These are phyloP conservation scores for Eristalis tenax DNA, from an alignment of 2,888 invertebrate species.

Conservation along the genomic window DNA sequence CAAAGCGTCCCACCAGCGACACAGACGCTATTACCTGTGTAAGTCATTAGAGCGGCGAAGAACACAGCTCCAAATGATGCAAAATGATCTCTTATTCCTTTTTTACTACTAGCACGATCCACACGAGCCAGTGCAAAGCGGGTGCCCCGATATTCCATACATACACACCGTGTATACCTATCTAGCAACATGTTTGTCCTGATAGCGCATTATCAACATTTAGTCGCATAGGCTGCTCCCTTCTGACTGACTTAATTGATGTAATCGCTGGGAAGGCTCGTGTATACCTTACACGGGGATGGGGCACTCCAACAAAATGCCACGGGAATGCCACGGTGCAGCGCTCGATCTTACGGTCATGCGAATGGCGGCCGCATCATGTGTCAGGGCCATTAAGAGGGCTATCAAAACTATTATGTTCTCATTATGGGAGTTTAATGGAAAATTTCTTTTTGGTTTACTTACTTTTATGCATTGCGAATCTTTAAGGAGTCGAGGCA, in stretches of 20 bases:
- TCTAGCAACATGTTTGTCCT: slow-evolving; percentile 55
- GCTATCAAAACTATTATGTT: slow-evolving; percentile 63
- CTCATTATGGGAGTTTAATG: slow-evolving; percentile 57
- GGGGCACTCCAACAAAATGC: slow-evolving; percentile 22
- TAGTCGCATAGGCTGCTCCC: slow-evolving; percentile 51
- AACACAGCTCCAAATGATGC: slow-evolving; percentile 64
- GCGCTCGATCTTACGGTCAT: slow-evolving; percentile 43
- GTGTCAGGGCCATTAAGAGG: slow-evolving; percentile 54
- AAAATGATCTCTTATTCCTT: slow-evolving; percentile 49
- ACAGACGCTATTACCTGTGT: slow-evolving; percentile 60
- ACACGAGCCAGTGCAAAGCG: slow-evolving; percentile 28
- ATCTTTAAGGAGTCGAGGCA: background rate
- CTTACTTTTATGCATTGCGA: slow-evolving; percentile 32
- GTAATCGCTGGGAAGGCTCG: slow-evolving; percentile 42
- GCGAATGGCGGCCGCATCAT: slow-evolving; percentile 45
- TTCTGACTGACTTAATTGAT: slow-evolving; percentile 51
- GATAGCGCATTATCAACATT: slow-evolving; percentile 67
- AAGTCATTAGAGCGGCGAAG: slow-evolving; percentile 62
- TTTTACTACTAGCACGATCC: slow-evolving; percentile 52
- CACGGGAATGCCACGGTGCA: slow-evolving; percentile 17
- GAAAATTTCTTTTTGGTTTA: slow-evolving; percentile 29
- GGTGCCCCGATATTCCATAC: slow-evolving; percentile 3
- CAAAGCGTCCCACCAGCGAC: slow-evolving; percentile 54
- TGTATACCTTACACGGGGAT: slow-evolving; percentile 7
- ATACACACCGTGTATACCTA: slow-evolving; percentile 12